Evolutionary conservation across 2,888 invertebrate genomes (phyloP).

Genomic region (Megaustenia siamemsis): DNA sequence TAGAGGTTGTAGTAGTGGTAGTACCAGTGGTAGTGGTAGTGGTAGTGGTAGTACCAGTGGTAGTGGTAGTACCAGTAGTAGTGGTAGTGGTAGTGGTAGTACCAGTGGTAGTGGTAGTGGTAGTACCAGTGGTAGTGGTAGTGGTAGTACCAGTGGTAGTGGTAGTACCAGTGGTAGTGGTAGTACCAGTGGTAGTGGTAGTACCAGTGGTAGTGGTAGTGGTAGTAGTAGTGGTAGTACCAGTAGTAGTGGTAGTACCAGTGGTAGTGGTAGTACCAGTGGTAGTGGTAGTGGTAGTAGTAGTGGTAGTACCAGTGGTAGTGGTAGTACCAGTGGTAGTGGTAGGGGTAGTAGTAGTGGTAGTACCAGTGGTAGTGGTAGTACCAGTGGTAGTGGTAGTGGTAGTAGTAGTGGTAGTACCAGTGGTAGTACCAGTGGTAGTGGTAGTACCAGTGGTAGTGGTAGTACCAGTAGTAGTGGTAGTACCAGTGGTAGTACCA

Average conservation of each 20-base stretch:
- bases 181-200: background rate
- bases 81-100: background rate
- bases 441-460: no score
- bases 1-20: conserved; percentile 14
- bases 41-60: background rate
- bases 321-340: no score
- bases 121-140: background rate
- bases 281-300: background rate
- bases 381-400: no score
- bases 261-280: no score
- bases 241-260: background rate
- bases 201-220: background rate
- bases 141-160: background rate
- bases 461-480: no score
- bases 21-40: background rate
- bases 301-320: background rate
- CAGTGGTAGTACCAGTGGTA: no score
- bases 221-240: background rate
- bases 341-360: background rate
- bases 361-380: no score
- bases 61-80: background rate
- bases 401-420: no score
- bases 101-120: background rate
- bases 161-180: background rate
- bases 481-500: no score